A percentile compares a stretch with the other conserved stretches of the same genome.
These are phyloP conservation scores for Dendropsophus ebraccatus DNA, from an alignment of 2,113 vertebrate species.

Conservation along the genomic window DNA sequence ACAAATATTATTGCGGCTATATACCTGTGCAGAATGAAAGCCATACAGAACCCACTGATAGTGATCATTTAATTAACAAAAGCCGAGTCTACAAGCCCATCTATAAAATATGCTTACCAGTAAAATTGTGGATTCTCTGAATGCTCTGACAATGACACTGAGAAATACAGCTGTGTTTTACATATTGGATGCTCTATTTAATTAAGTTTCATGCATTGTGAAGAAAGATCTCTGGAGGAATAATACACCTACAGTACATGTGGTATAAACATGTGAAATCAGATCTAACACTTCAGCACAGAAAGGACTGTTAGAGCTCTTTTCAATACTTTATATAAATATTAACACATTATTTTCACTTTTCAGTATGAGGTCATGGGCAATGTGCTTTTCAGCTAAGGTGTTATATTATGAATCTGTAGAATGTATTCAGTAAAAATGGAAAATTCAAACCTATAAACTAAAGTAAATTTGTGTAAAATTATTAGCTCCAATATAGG, in stretches of 20 bases:
- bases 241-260: constrained; percentile 28
- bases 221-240: constrained; percentile 5
- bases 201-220: constrained; percentile 3
- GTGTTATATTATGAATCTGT: constrained; percentile 39
- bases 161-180: background rate
- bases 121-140: background rate
- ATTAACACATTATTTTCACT: constrained; percentile 48
- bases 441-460: constrained; percentile 35
- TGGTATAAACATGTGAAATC: constrained; percentile 28
- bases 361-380: constrained; percentile 40
- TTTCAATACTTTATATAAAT: constrained; percentile 36
- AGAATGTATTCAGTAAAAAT: constrained; percentile 19
- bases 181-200: constrained; percentile 5
- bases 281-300: constrained; percentile 43
- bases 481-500: constrained; percentile 12
- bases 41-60: background rate
- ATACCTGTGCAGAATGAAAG: background rate
- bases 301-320: constrained; percentile 7
- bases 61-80: constrained; percentile 1
- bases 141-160: background rate
- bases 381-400: constrained; percentile 40
- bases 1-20: background rate
- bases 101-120: background rate
- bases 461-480: constrained; percentile 18
- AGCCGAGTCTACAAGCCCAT: background rate